Evolutionary conservation across 2,797 vertebrate species (phyloP), one percentile per base, ranked within the genome.

Genomic region (Xenops minutus): DNA sequence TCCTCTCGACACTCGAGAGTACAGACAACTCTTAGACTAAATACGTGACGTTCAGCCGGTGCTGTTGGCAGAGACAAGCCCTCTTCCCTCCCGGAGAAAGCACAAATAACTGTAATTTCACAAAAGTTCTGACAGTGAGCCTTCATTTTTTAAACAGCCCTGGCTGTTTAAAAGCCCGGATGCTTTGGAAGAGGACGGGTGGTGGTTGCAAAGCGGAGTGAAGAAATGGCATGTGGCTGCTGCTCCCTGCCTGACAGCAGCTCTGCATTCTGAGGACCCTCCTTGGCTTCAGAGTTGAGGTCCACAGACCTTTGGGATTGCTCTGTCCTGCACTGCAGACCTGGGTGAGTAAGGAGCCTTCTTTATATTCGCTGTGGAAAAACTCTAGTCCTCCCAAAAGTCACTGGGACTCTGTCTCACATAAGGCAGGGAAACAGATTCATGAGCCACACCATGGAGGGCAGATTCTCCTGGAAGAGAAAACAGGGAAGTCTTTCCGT

Each of bases 391-490:
- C 54, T 17, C 34, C 6, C 4, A 34, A 34, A 58, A 58, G 6
- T 5, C 29, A 4, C 58, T 17, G 26, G n/a, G 54, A 10, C 46
- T 85, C 85, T 32, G 29, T 68, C 32, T 29, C 36, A 37, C 14
- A 69, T 51, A 18, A 52, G 0, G 8, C 3, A 22, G 20, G 58
- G 46, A 66, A 66, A 66, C 4, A 29, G 71, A 34, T 44, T 37
- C 15, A 23, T 3, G 16, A 74, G 43, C 27, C 34, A 34, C 0
- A 0, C 62, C 1, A 3, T 0, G 4, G 49, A 75, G 41, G 30
- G 39, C 30, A 82, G 51, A 16, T 37, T 48, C 23, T 72, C 23
- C 49, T 58, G 59, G 39, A 44, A n/a, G 17, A 85, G 79, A 62
- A 80, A 21, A 21, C 1, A 44, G 32, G 34, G 30, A 55, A 72